Evolutionary conservation across 2,797 vertebrate genomes (phyloP).

Genomic region (Pangasius djambal): DNA sequence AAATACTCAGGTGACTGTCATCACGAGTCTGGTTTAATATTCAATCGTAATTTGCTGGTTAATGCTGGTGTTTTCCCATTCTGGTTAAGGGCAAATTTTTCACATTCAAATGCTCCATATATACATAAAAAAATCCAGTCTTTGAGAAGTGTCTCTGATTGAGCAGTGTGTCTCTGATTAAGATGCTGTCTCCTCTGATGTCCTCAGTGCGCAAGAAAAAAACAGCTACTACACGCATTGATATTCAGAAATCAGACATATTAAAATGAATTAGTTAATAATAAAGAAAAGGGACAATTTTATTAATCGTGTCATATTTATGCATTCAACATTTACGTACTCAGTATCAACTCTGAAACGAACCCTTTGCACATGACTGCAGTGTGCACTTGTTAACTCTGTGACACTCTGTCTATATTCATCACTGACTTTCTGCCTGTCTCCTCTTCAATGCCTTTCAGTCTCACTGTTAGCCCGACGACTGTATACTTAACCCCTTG

Average conservation of each 20-base stretch:
- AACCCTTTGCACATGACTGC: not conserved
- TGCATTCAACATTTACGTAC: not conserved
- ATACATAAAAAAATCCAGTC: not conserved
- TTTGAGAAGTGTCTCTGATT: not conserved
- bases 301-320: not conserved
- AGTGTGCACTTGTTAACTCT: not conserved
- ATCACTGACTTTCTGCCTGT: conserved; percentile 4
- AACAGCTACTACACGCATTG: not conserved
- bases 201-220: not conserved
- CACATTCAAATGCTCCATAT: not conserved
- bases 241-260: not conserved
- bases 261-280: not conserved
- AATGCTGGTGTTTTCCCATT: not conserved
- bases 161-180: not conserved
- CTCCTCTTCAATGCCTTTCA: not conserved
- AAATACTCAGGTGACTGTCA: not conserved
- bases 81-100: not conserved
- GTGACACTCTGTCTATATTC: not conserved
- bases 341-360: not conserved
- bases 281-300: not conserved
- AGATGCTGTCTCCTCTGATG: not conserved
- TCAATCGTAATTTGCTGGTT: not conserved
- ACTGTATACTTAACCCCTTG: not conserved
- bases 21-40: not conserved
- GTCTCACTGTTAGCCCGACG: not conserved